Conservation (phyloP, 2,888 invertebrate genomes). For the Thelaira solivaga region DNA sequence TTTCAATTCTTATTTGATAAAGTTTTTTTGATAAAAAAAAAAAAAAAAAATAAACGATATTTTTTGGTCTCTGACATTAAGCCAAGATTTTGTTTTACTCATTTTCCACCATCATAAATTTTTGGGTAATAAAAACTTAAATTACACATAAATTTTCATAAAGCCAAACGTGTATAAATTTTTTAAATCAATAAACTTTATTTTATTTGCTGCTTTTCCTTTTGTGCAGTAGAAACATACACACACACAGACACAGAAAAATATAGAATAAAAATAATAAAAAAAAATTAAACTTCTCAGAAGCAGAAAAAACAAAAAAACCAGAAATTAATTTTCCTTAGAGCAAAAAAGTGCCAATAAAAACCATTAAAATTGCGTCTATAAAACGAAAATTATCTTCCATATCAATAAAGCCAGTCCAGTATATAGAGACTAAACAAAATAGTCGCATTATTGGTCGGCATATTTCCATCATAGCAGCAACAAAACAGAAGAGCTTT, state of each 20-base stretch:
- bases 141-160: conserved; percentile 23
- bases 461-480: conserved; percentile 48
- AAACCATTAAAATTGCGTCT: conserved; percentile 75
- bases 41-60: conserved; percentile 43
- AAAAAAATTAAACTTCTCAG: conserved; percentile 22
- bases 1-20: neutral
- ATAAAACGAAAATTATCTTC: conserved; percentile 75
- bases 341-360: conserved; percentile 63
- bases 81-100: conserved; percentile 40
- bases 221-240: conserved; percentile 8
- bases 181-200: conserved; percentile 53
- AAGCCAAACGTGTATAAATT: conserved; percentile 20
- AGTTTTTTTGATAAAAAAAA: neutral
- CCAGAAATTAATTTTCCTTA: conserved; percentile 35
- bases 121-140: conserved; percentile 46
- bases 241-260: conserved; percentile 10
- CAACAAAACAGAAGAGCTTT: neutral
- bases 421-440: conserved; percentile 34
- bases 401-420: conserved; percentile 62
- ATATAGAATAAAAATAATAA: conserved; percentile 10
- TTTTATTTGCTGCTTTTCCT: neutral
- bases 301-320: conserved; percentile 14
- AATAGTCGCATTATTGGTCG: conserved; percentile 44
- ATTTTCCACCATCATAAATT: conserved; percentile 48
- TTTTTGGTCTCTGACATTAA: conserved; percentile 56